These are phyloP conservation scores for Dendrocincla tyrannina DNA, from an alignment of 2,797 vertebrate species.

Conservation along the genomic window DNA sequence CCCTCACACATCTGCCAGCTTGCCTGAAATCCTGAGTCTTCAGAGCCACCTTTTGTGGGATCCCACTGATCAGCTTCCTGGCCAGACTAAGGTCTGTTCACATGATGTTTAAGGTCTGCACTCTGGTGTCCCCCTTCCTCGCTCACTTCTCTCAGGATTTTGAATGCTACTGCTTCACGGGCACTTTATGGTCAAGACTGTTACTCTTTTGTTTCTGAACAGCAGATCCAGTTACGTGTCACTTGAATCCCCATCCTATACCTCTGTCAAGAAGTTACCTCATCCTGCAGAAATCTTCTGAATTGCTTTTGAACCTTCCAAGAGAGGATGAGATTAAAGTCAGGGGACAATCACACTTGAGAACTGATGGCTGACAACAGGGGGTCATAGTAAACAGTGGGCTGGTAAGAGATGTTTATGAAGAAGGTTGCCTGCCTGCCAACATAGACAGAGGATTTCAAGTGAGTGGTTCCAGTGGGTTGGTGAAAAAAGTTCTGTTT, in stretches of 20 bases:
- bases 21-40: neutral
- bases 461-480: neutral
- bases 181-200: neutral
- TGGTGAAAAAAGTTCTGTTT: neutral
- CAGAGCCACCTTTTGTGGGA: neutral
- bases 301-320: neutral
- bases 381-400: neutral
- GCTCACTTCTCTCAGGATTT: neutral
- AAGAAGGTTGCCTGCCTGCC: neutral
- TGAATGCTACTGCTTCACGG: neutral
- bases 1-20: neutral
- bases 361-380: neutral
- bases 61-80: neutral
- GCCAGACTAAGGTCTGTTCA: neutral
- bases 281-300: neutral
- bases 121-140: neutral
- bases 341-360: neutral
- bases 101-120: neutral
- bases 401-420: neutral
- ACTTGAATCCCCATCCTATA: neutral
- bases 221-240: neutral
- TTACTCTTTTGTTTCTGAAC: neutral
- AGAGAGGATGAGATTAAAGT: neutral
- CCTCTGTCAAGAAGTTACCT: neutral
- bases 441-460: neutral